Evolutionary conservation across 2,888 invertebrate genomes (phyloP), one percentile per base, ranked within the genome.

Genomic region (Andrena minutula): DNA sequence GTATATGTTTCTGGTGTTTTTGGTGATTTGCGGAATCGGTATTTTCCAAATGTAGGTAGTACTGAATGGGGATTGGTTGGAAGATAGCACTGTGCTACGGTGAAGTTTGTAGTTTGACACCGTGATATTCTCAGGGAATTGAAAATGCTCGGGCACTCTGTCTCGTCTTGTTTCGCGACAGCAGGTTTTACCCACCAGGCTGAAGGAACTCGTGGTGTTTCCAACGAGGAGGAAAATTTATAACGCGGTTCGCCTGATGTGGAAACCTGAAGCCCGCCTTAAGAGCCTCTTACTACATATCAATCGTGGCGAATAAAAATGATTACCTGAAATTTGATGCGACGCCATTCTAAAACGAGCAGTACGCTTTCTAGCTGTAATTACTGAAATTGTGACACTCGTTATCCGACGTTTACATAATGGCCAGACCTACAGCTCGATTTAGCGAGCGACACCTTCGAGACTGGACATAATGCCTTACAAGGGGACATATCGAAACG

Each of bases 281-380:
- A n/a, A 41, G 26, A 23, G 16, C 26, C 41, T 20, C 26, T 58
- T 60, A 47, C 60, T 60, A 47, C 58, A 28, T 70, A 60, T 60
- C 70, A 32, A 70, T 70, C 70, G 47, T 32, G 63, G 23, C 35
- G 35, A 63, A 63, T 12, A 63, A 63, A 63, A 63, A 63, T 63
- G 23, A 63, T 20, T 20, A 20, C 28, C 20, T 69, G 56, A 35
- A 68, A 68, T 53, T 68, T 68, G 35, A 68, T 56, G 20, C 51
- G 49, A 30, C 49, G 49, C 20, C 12, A 51, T 51, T 51, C 28
- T 51, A 30, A 47, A 30, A 32, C 66, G 51, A 30, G 51, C 32
- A 53, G 35, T 35, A 12, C 35, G 35, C 30, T 51, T 30, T 56
- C 56, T 26, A 30, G 16, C 10, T 23, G 66, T 51, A 68, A 68